phyloP scores from a whole-genome alignment of 1,140 invertebrate genomes.

The Platyura marginata region DNA sequence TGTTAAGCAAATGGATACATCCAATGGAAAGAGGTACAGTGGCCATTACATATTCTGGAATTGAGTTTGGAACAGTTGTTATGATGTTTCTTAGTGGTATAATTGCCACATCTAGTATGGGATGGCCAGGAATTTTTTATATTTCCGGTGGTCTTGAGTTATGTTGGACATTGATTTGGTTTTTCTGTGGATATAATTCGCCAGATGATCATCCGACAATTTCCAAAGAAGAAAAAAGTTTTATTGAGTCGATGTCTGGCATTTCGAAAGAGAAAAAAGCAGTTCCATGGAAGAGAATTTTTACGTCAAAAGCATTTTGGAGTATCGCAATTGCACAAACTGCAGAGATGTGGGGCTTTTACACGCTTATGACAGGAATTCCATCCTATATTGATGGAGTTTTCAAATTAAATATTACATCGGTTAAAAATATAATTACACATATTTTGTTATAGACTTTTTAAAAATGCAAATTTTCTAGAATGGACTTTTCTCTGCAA shows the following conservation, averaged over 20 bases:
- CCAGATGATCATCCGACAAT: conserved; percentile 40
- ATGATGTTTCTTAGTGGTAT: conserved; percentile 47
- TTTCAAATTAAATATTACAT: conserved; percentile 55
- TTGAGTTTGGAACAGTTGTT: conserved; percentile 54
- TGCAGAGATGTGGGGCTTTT: conserved; percentile 88
- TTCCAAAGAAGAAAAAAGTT: conserved; percentile 33
- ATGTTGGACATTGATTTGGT: conserved; percentile 39
- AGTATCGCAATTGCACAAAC: conserved; percentile 68
- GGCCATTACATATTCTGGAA: conserved; percentile 39
- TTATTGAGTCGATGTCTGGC: conserved; percentile 32
- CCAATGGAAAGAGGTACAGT: conserved; percentile 34
- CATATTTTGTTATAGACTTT: neutral
- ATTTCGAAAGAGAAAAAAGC: conserved; percentile 6
- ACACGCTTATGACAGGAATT: conserved; percentile 79
- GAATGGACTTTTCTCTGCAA: conserved; percentile 50
- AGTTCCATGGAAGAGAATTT: conserved; percentile 58
- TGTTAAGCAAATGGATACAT: conserved; percentile 27
- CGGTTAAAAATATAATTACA: conserved; percentile 3
- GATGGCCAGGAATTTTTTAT: conserved; percentile 67
- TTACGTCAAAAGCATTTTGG: conserved; percentile 63
- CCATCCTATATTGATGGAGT: conserved; percentile 77
- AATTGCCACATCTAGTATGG: conserved; percentile 38
- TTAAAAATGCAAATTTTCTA: conserved; percentile 7
- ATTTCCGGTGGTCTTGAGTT: conserved; percentile 44
- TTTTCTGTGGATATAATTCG: conserved; percentile 39